Conservation (phyloP, 1,140 invertebrate species). For the Proales similis region DNA sequence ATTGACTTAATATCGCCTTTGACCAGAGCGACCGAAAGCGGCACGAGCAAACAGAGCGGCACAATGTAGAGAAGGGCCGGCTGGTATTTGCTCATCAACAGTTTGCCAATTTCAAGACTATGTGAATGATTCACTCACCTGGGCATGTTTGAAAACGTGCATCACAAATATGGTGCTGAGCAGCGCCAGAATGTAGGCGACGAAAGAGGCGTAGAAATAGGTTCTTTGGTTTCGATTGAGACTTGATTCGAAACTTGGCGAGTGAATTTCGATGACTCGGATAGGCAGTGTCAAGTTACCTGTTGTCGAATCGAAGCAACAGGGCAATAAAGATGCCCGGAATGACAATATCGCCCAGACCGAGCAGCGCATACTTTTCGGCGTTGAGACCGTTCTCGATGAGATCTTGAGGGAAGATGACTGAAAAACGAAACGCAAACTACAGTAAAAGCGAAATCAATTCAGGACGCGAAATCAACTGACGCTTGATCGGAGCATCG, state of each 20-base stretch:
- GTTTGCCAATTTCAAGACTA: not conserved
- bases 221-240: slow-evolving; percentile 15
- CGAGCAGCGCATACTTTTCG: slow-evolving; percentile 95
- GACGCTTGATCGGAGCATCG: slow-evolving; percentile 95
- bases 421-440: slow-evolving; percentile 55
- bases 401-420: slow-evolving; percentile 96
- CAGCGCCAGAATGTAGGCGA: slow-evolving; percentile 86
- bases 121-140: slow-evolving; percentile 39
- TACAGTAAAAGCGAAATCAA: slow-evolving; percentile 19
- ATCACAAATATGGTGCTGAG: slow-evolving; percentile 90
- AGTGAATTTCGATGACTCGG: not conserved
- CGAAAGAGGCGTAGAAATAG: slow-evolving; percentile 88
- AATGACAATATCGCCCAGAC: slow-evolving; percentile 95
- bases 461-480: slow-evolving; percentile 40
- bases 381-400: slow-evolving; percentile 81
- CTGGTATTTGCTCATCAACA: slow-evolving; percentile 55
- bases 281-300: slow-evolving; percentile 49
- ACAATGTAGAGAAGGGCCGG: slow-evolving; percentile 94
- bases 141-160: slow-evolving; percentile 95
- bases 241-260: not conserved
- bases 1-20: slow-evolving; percentile 82
- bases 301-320: slow-evolving; percentile 83
- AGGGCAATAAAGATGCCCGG: slow-evolving; percentile 98
- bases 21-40: slow-evolving; percentile 72
- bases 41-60: slow-evolving; percentile 83